phyloP scores from a whole-genome alignment of 2,888 invertebrate species.

The Oscheius sp. region DNA sequence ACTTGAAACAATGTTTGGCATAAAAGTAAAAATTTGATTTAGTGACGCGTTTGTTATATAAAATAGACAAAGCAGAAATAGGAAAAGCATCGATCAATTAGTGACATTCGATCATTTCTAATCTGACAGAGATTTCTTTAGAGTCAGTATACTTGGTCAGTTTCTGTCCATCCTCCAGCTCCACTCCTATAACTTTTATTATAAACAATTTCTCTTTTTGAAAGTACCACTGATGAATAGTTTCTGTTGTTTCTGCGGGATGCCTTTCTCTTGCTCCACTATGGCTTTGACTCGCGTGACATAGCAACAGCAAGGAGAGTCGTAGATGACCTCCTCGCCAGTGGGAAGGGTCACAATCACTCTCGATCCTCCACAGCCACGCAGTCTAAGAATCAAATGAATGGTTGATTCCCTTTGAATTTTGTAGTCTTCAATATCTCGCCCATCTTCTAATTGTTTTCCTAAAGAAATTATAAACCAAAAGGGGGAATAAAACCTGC shows the following conservation, averaged over 20 bases:
- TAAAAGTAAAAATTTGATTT: no score
- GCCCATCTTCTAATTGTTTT: neutral
- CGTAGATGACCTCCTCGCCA: neutral
- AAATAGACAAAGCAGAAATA: no score
- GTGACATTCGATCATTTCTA: no score
- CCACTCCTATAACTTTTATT: neutral
- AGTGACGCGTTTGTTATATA: no score
- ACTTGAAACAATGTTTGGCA: no score
- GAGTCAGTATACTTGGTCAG: neutral
- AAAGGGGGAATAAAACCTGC: neutral
- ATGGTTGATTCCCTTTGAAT: neutral
- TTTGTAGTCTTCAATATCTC: neutral
- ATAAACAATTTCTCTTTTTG: neutral
- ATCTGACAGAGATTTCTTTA: neutral
- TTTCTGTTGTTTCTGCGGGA: neutral
- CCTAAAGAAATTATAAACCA: neutral
- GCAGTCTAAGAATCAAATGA: neutral
- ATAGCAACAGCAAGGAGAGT: neutral
- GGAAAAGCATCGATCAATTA: no score
- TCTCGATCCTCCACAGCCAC: neutral
- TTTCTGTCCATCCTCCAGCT: neutral
- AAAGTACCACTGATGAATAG: neutral
- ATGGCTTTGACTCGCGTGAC: neutral
- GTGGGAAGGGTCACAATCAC: neutral
- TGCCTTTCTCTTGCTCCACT: neutral